Evolutionary conservation across 1,140 invertebrate genomes (phyloP), one percentile per base, ranked within the genome.

Genomic region (Sinella curviseta): DNA sequence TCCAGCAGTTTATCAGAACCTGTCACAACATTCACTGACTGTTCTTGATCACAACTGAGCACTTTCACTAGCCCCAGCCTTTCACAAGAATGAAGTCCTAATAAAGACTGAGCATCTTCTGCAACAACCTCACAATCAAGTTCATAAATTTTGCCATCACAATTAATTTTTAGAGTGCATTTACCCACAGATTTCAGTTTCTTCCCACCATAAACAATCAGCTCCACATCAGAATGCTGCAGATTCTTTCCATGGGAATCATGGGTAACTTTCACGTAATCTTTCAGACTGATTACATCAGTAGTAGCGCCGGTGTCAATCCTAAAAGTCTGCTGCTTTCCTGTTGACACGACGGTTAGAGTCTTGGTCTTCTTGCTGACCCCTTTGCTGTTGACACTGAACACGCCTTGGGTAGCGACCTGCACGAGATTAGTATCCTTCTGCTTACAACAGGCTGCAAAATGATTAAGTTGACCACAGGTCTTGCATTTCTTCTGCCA

Each of bases 41-140:
- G 31, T 31, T 74, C 77, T 57, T 75, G 36, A 74, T 78, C 77
- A 74, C 77, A 74, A 35, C 60, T 55, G 4, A 74, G 70, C 14
- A 78, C 39, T 74, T 74, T 78, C 24, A 78, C 77, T 35, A 78
- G 2, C 30, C 77, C 77, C 3, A 78, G 28, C 26, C 39, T 33
- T 33, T 78, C 77, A 17, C 67, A 78, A 1, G 77, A 60, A 20
- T 24, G 48, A 14, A 74, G 30, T 31, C 70, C n/a, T 16, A 78
- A 28, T 34, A 78, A 35, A 8, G 77, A 39, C 17, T 74, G 36
- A 26, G 57, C 60, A 39, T 78, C 17, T 0, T 60, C 1, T 3
- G 67, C 67, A 26, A 78, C 65, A 39, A 78, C 34, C 3, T 12
- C 1, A 78, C 60, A 20, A 8, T 39, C 24, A 16, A 74, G 30